A percentile compares a stretch with the other conserved stretches of the same genome.
Evolutionary conservation across 2,797 vertebrate genomes (phyloP).

Genomic region (Alcedo quadribrachys): DNA sequence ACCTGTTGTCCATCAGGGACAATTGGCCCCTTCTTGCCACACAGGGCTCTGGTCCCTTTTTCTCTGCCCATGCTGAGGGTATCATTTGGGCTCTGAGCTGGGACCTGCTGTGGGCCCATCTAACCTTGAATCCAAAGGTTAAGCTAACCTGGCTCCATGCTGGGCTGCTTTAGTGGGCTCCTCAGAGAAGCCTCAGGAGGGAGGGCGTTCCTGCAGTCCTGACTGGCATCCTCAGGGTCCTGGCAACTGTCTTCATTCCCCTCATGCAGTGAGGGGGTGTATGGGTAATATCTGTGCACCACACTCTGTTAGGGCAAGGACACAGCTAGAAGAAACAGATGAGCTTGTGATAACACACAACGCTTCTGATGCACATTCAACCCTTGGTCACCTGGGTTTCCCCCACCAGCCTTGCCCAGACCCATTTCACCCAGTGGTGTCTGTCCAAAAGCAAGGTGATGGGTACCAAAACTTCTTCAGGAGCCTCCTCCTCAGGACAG

Average conservation of each 20-base stretch:
- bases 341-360: not conserved
- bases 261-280: accelerated
- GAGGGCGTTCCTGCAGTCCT: not conserved
- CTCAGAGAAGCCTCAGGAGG: not conserved
- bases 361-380: not conserved
- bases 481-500: not conserved
- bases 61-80: not conserved
- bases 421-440: not conserved
- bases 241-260: not conserved
- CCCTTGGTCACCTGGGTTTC: not conserved
- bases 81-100: not conserved
- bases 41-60: not conserved
- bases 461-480: not conserved
- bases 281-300: not conserved
- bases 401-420: not conserved
- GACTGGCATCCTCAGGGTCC: not conserved
- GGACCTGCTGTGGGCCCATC: not conserved
- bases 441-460: not conserved
- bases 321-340: not conserved
- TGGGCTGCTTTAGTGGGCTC: not conserved
- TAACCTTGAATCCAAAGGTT: not conserved
- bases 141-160: not conserved
- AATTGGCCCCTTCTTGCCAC: not conserved
- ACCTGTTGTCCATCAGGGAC: not conserved
- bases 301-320: not conserved